Evolutionary conservation across 2,888 invertebrate species (phyloP), one percentile per base, ranked within the genome.

Genomic region (Habroteleia sp.): DNA sequence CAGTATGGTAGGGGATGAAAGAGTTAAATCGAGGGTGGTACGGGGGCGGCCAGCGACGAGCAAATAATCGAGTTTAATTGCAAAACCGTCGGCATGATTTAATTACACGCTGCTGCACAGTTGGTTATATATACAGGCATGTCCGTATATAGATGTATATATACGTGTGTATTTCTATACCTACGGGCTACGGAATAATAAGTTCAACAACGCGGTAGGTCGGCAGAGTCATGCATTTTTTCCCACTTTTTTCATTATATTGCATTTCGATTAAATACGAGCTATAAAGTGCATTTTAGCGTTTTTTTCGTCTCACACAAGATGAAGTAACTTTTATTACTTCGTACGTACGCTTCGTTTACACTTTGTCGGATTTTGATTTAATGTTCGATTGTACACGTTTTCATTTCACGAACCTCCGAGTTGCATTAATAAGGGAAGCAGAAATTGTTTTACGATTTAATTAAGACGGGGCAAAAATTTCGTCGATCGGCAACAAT

Each of bases 31-130:
- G 84, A 81, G 82, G 79, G 79, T 78, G 78, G 79, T 39, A 50
- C 62, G 66, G 74, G 69, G 76, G 76, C 46, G 72, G 74, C 74
- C 56, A 81, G 84, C 84, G 85, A 86, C 86, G 85, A 85, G 87
- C 87, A 87, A 88, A 88, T 87, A 88, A 87, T 88, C 87, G 88
- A 88, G 88, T 87, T 88, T 88, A 88, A 88, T 88, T 87, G 86
- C 88, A 87, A 88, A 87, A 87, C 86, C 86, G 87, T 88, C 85
- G 87, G 86, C 85, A 87, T 88, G 88, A 88, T 88, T 88, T 88
- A 88, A 88, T 88, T 88, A 88, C 86, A 84, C 82, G 80, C 80
- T 79, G 80, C 83, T 77, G 79, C 76, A 79, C 82, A 78, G 69
- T 76, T 74, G 62, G 68, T 66, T 73, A 72, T 76, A 73, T 66